phyloP scores from a whole-genome alignment of 2,888 invertebrate species.

The Patella ulyssiponensis region DNA sequence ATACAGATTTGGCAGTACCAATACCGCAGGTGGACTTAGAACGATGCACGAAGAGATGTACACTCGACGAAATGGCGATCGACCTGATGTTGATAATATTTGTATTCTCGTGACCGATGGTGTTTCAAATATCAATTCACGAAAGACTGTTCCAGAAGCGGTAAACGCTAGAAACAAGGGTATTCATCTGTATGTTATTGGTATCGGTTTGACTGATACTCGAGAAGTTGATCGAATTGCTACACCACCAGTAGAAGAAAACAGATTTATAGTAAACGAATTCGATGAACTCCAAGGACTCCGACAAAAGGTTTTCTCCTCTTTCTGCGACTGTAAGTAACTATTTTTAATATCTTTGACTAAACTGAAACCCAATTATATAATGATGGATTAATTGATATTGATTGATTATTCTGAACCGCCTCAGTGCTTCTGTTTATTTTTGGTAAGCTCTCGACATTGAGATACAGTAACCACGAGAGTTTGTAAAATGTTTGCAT shows the following conservation, averaged over 20 bases:
- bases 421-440: no score
- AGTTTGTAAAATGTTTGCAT: no score
- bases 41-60: slow-evolving; percentile 50
- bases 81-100: slow-evolving; percentile 47
- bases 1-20: slow-evolving; percentile 52
- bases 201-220: slow-evolving; percentile 48
- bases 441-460: no score
- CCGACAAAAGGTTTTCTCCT: slow-evolving; percentile 35
- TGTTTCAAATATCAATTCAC: slow-evolving; percentile 57
- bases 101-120: slow-evolving; percentile 59
- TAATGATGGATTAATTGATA: no score
- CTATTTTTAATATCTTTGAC: no score
- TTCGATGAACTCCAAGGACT: slow-evolving; percentile 41
- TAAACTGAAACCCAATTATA: no score
- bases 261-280: slow-evolving; percentile 41
- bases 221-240: slow-evolving; percentile 49
- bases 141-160: slow-evolving; percentile 55
- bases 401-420: no score
- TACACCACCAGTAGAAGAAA: slow-evolving; percentile 38
- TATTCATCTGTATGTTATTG: slow-evolving; percentile 49
- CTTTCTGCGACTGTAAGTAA: not conserved
- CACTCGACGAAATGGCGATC: slow-evolving; percentile 51
- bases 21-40: slow-evolving; percentile 54
- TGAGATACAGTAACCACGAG: no score
- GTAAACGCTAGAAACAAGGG: slow-evolving; percentile 34